phyloP scores from a whole-genome alignment of 2,113 vertebrate species.

The Bambusicola thoracicus region DNA sequence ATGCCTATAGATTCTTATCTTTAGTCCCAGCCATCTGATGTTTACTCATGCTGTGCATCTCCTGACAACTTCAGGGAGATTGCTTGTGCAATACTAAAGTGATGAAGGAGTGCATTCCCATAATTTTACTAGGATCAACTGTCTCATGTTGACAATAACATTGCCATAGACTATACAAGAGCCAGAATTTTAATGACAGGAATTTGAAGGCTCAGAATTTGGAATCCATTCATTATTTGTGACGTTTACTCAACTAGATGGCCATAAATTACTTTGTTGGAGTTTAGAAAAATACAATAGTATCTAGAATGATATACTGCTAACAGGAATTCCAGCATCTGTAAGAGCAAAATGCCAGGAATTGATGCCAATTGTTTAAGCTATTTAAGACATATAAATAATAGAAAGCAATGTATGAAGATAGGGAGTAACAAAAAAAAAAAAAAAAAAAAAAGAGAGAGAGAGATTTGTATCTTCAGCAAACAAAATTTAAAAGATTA shows the following conservation, averaged over 20 bases:
- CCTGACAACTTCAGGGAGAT: neutral
- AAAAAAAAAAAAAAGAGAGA: no score
- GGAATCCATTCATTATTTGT: neutral
- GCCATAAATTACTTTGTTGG: neutral
- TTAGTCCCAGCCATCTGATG: neutral
- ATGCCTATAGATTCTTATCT: rapidly evolving
- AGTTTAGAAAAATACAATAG: neutral
- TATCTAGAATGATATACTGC: neutral
- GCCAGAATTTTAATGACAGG: neutral
- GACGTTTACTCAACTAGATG: neutral
- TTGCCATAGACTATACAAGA: neutral
- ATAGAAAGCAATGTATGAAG: neutral
- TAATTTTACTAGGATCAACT: neutral
- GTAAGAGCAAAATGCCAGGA: neutral
- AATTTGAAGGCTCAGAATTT: neutral
- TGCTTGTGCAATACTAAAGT: neutral
- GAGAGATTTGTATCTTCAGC: neutral
- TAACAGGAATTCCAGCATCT: neutral
- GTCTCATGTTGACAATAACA: neutral
- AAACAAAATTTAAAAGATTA: neutral
- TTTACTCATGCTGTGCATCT: neutral
- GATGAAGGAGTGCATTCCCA: neutral
- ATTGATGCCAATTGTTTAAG: neutral
- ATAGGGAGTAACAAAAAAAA: neutral
- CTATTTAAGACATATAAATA: neutral